These are phyloP conservation scores for Trogon surrucura DNA, from an alignment of 2,113 vertebrate species.

Conservation along the genomic window DNA sequence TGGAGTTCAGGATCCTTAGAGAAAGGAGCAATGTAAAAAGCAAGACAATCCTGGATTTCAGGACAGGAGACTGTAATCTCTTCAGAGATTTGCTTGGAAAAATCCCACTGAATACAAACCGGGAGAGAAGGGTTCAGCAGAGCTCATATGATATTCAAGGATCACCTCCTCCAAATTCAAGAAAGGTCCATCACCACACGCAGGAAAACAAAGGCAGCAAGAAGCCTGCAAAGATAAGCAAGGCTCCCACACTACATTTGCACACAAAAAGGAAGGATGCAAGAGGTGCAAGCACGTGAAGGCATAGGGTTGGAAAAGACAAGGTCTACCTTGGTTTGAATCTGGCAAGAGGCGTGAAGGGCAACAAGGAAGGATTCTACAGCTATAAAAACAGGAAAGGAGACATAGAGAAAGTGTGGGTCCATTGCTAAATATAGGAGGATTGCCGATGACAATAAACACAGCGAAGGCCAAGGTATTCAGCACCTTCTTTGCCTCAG, in stretches of 20 bases:
- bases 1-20: background rate
- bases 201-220: background rate
- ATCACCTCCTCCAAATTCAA: background rate
- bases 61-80: background rate
- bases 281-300: background rate
- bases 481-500: background rate
- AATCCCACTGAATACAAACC: background rate
- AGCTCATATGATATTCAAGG: background rate
- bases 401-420: background rate
- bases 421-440: background rate
- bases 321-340: background rate
- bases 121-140: background rate
- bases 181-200: background rate
- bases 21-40: background rate
- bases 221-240: background rate
- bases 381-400: background rate
- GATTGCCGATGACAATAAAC: background rate
- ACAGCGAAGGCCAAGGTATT: background rate
- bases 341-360: background rate
- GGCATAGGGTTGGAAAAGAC: background rate
- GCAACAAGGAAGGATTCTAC: background rate
- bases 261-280: background rate
- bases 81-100: background rate
- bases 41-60: background rate
- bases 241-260: background rate